Percentiles rank a stretch among this genome's conserved stretches.
These are phyloP conservation scores for Papilio gigon DNA, from an alignment of 2,888 invertebrate species.

Conservation along the genomic window DNA sequence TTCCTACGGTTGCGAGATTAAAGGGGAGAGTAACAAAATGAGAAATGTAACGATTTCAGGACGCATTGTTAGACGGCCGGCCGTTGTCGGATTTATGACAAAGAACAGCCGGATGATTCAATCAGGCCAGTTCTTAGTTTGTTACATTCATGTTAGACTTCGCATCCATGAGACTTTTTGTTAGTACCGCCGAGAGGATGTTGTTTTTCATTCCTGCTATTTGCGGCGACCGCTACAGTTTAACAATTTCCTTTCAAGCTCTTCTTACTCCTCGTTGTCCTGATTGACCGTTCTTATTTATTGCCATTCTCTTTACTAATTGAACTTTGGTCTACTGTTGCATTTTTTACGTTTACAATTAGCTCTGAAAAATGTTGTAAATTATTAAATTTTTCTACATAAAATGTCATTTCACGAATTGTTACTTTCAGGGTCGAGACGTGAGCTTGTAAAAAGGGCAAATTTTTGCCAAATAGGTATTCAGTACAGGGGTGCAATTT, in stretches of 20 bases:
- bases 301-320: background rate
- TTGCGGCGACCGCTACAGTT: conserved; percentile 42
- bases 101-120: conserved; percentile 82
- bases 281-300: conserved; percentile 29
- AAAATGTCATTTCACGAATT: conserved; percentile 47
- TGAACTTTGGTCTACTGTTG: background rate
- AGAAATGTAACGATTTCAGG: conserved; percentile 82
- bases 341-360: too few species aligned
- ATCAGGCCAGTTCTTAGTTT: conserved; percentile 80
- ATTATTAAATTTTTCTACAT: background rate
- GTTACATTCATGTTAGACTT: conserved; percentile 79
- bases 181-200: conserved; percentile 67
- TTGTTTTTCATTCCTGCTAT: conserved; percentile 47
- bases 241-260: conserved; percentile 43
- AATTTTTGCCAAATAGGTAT: conserved; percentile 78
- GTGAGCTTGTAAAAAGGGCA: conserved; percentile 61
- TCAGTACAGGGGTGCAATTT: conserved; percentile 80
- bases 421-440: conserved; percentile 52
- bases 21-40: conserved; percentile 82
- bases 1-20: conserved; percentile 82
- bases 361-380: too few species aligned
- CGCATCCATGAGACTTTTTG: conserved; percentile 73
- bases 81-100: conserved; percentile 82
- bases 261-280: conserved; percentile 43
- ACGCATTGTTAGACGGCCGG: conserved; percentile 79